Conservation (phyloP, 2,113 vertebrate species). For the Hyla sarda region DNA sequence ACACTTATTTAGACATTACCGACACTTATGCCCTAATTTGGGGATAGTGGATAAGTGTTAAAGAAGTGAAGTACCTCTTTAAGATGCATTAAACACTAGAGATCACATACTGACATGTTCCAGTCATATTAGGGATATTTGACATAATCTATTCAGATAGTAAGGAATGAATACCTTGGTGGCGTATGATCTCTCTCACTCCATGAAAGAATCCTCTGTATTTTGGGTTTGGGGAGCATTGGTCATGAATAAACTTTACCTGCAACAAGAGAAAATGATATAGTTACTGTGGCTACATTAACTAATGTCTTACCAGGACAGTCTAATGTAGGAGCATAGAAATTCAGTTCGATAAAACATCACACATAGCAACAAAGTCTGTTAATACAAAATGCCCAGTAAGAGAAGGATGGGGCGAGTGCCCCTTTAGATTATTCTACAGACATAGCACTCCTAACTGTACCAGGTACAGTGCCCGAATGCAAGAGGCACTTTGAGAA, state of each 20-base stretch:
- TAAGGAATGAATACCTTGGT: constrained; percentile 75
- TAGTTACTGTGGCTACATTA: not conserved
- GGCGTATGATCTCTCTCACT: constrained; percentile 86
- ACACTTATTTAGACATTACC: too few species aligned
- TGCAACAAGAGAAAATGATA: constrained; percentile 62
- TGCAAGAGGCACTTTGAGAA: too few species aligned
- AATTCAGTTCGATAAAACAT: not conserved
- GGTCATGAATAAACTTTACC: constrained; percentile 98
- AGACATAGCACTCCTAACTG: too few species aligned
- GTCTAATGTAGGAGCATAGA: not conserved
- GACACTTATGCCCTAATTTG: too few species aligned
- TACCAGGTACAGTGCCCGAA: too few species aligned
- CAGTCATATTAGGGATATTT: not conserved
- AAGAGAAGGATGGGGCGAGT: not conserved
- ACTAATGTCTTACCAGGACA: not conserved
- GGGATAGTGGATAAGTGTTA: not conserved
- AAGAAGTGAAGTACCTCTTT: too few species aligned
- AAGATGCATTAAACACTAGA: not conserved
- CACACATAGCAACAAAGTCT: not conserved
- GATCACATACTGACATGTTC: not conserved
- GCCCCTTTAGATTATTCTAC: not conserved
- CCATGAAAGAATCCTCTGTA: constrained; percentile 93
- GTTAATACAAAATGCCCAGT: not conserved
- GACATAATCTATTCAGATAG: not conserved
- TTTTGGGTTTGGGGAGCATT: constrained; percentile 88